Evolutionary conservation across 2,113 vertebrate species (phyloP).

Genomic region (Malurus alboscapulatus): DNA sequence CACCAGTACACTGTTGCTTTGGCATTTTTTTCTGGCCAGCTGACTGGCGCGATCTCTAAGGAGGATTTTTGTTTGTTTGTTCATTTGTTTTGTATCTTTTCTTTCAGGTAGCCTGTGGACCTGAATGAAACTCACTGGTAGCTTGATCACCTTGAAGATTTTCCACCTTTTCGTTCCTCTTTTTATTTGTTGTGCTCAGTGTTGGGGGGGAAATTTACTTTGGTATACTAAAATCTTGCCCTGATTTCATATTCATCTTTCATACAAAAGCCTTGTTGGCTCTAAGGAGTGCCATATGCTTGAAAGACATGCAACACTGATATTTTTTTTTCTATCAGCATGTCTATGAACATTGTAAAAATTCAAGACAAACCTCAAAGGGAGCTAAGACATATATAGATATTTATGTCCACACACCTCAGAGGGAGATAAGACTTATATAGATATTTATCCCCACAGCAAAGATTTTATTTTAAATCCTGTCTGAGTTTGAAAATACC

Average conservation of each 20-base stretch:
- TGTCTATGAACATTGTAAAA: constrained; percentile 36
- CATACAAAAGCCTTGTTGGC: constrained; percentile 61
- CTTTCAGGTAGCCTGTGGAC: constrained; percentile 3
- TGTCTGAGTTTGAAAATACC: neutral
- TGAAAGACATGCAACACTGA: constrained; percentile 53
- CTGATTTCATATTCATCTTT: constrained; percentile 63
- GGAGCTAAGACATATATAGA: neutral
- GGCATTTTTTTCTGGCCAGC: constrained; percentile 64
- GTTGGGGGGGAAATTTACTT: neutral
- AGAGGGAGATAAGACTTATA: neutral
- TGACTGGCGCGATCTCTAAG: constrained; percentile 21
- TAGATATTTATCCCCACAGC: neutral
- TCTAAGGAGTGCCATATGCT: constrained; percentile 64
- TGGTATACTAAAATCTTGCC: constrained; percentile 17
- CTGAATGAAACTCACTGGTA: neutral
- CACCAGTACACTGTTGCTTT: constrained; percentile 59
- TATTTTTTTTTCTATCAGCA: constrained; percentile 33
- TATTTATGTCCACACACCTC: neutral
- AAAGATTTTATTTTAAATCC: neutral
- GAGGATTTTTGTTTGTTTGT: constrained; percentile 58
- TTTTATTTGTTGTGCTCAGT: neutral
- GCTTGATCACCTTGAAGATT: neutral
- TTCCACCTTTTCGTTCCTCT: neutral
- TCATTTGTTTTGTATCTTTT: constrained; percentile 37
- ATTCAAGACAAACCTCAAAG: constrained; percentile 22